These are phyloP conservation scores for Syngnathus typhle DNA, from an alignment of 2,113 vertebrate genomes.

Conservation along the genomic window DNA sequence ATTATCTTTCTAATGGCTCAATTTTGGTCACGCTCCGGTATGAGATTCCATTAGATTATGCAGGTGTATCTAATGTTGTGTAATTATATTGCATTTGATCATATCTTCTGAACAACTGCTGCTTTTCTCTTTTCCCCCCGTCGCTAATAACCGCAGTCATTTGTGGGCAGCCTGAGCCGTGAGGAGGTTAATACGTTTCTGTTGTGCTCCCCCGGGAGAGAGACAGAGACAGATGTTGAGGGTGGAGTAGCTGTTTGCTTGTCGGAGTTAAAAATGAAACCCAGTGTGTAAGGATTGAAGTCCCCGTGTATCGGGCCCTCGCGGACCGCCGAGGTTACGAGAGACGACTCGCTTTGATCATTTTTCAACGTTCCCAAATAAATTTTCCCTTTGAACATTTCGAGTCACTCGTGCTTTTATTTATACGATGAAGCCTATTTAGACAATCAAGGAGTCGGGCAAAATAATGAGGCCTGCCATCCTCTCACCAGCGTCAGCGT, in stretches of 20 bases:
- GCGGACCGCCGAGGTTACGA: conserved; percentile 51
- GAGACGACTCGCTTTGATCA: conserved; percentile 53
- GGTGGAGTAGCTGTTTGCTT: conserved; percentile 8
- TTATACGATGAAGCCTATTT: conserved; percentile 62
- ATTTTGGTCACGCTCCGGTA: neutral
- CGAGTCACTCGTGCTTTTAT: conserved; percentile 65
- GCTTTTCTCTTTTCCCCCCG: conserved; percentile 17
- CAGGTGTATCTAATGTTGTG: neutral
- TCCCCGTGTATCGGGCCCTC: conserved; percentile 20
- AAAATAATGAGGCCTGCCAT: conserved; percentile 65
- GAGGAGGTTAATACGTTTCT: conserved; percentile 29
- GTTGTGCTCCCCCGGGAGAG: conserved; percentile 29
- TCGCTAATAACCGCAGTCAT: conserved; percentile 1
- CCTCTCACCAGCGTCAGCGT: conserved; percentile 33
- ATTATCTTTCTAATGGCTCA: neutral
- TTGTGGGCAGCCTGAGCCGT: conserved; percentile 7
- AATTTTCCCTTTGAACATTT: conserved; percentile 63
- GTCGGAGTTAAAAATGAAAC: conserved; percentile 30
- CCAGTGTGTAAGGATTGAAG: conserved; percentile 35
- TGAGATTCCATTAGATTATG: neutral
- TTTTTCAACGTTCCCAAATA: conserved; percentile 49
- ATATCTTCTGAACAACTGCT: conserved; percentile 25
- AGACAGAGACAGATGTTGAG: conserved; percentile 26
- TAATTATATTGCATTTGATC: conserved; percentile 10
- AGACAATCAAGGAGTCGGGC: conserved; percentile 63